Evolutionary conservation across 1,140 invertebrate genomes (phyloP).

Genomic region (Harlomillsia oculata): DNA sequence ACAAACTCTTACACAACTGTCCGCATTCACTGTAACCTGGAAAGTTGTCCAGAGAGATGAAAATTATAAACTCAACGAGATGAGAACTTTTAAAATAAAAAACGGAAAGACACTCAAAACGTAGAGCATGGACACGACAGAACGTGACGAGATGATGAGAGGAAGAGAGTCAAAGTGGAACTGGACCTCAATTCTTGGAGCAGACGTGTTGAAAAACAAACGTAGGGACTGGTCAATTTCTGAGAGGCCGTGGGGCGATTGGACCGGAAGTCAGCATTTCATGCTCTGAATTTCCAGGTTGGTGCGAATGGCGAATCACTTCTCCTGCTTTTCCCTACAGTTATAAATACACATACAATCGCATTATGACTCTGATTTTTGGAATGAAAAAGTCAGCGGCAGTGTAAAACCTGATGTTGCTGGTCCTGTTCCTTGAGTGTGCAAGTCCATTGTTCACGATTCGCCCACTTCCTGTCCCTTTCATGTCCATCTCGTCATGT

Average conservation of each 20-base stretch:
- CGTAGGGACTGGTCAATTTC: constrained; percentile 6
- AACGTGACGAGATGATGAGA: background rate
- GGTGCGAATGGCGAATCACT: no score
- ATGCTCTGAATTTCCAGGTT: constrained; percentile 36
- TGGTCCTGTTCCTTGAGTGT: no score
- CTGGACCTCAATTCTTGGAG: constrained; percentile 7
- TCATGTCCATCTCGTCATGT: background rate
- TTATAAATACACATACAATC: background rate
- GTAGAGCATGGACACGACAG: background rate
- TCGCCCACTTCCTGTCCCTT: constrained; percentile 25
- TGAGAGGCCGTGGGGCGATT: constrained; percentile 22
- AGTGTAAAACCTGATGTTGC: no score
- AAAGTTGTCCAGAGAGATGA: background rate
- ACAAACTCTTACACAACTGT: background rate
- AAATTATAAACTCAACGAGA: background rate
- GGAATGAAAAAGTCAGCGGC: background rate
- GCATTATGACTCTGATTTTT: background rate
- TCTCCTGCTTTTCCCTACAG: constrained; percentile 25
- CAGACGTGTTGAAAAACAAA: constrained; percentile 22
- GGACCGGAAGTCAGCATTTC: constrained; percentile 34
- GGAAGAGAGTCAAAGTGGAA: background rate
- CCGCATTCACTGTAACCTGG: background rate
- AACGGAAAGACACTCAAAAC: background rate
- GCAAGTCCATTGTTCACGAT: constrained; percentile 19
- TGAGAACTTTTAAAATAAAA: background rate